These are phyloP conservation scores for Austrolebias charrua DNA, from an alignment of 2,797 vertebrate genomes.

Conservation along the genomic window DNA sequence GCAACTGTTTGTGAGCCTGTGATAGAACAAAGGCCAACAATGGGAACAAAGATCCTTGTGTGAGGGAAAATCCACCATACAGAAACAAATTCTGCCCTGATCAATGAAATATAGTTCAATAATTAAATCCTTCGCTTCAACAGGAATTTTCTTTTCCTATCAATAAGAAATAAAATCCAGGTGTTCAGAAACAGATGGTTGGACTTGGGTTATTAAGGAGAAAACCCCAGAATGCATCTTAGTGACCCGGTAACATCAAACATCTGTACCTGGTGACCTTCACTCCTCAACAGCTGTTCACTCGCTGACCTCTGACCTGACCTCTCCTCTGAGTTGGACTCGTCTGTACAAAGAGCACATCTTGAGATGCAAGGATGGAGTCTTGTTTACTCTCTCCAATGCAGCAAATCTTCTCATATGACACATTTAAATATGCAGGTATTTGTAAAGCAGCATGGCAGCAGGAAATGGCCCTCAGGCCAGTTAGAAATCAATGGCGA, in stretches of 20 bases:
- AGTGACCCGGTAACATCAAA: constrained; percentile 73
- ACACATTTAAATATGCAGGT: constrained; percentile 31
- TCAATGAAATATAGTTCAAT: constrained; percentile 46
- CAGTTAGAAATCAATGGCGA: constrained; percentile 13
- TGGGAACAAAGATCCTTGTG: constrained; percentile 32
- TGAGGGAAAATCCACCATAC: constrained; percentile 11
- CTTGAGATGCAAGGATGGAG: constrained; percentile 19
- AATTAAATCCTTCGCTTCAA: constrained; percentile 31
- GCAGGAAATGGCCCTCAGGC: constrained; percentile 36
- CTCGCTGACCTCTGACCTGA: constrained; percentile 57
- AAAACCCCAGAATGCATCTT: constrained; percentile 68
- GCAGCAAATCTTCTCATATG: constrained; percentile 39
- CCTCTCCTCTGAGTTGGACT: constrained; percentile 53
- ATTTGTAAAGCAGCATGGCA: constrained; percentile 52
- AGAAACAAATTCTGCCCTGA: constrained; percentile 33
- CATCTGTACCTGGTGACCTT: constrained; percentile 78
- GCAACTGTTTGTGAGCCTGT: constrained; percentile 58
- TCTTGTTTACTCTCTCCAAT: constrained; percentile 44
- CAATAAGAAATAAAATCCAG: constrained; percentile 12
- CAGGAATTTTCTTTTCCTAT: constrained; percentile 20
- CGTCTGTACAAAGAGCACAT: constrained; percentile 28
- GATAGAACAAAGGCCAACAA: constrained; percentile 28
- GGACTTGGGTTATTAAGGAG: constrained; percentile 47
- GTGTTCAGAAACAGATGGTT: constrained; percentile 60
- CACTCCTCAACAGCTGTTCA: constrained; percentile 69